Percentiles rank a stretch among this genome's conserved stretches.
Conservation (phyloP, 2,113 vertebrate genomes). For the Tragelaphus scriptus region DNA sequence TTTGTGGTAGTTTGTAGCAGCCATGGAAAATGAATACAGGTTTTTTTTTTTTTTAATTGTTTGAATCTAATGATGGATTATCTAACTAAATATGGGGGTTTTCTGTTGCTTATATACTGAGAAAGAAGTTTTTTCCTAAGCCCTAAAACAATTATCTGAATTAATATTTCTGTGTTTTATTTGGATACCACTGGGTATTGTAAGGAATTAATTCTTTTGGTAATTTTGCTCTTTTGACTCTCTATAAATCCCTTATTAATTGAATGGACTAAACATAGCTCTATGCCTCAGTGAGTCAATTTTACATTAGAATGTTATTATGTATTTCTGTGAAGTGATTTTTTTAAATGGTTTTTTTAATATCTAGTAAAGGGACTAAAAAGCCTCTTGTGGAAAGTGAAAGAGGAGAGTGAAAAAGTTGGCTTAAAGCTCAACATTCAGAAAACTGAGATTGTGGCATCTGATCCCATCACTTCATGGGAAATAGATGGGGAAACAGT, state of each 20-base stretch:
- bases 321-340: slow-evolving; percentile 36
- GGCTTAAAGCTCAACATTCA: no score
- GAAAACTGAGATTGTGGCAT: no score
- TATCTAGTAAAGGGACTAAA: background rate
- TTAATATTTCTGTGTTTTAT: background rate
- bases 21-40: background rate
- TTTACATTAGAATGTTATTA: slow-evolving; percentile 49
- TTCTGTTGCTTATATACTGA: background rate
- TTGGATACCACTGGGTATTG: background rate
- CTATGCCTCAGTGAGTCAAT: slow-evolving; percentile 6
- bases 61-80: slow-evolving; percentile 16
- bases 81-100: background rate
- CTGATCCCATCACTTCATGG: no score
- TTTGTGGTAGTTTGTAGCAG: background rate
- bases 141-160: background rate
- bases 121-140: background rate
- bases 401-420: no score
- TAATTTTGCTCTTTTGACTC: slow-evolving; percentile 21
- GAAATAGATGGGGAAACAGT: no score
- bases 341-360: background rate
- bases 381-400: no score
- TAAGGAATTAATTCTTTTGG: slow-evolving; percentile 26
- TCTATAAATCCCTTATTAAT: slow-evolving; percentile 37
- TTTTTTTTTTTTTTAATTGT: background rate
- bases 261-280: slow-evolving; percentile 24